Base-by-base conservation (phyloP, 1,140 invertebrate genomes). In the Drosophila ambigua region DNA sequence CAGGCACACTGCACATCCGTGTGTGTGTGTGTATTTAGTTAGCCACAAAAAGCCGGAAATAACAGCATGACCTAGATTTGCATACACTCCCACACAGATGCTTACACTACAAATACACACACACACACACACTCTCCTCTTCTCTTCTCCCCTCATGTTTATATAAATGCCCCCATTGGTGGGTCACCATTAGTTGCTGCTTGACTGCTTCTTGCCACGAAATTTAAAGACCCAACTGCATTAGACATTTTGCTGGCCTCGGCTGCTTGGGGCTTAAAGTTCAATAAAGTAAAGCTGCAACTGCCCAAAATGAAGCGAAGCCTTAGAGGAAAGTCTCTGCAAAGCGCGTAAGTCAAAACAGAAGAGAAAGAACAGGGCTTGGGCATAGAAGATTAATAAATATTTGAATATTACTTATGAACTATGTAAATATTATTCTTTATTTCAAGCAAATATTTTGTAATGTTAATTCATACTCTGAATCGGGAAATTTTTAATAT, bases 21-120 rank as follows among this genome's bases (percentile, higher is more conserved):
- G 49, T 54, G 44, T 16, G 55, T 41, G 15, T 66, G 43, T 74
- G 79, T 46, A 48, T 69, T 76, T 52, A 62, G 58, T 69, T 73
- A 59, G 65, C 69, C 78, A 85, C 74, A 85, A 82, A 71, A 71
- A 79, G 66, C 83, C 78, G 82, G 82, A 85, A 87, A 85, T 88
- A 85, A 76, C 65, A 82, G 75, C 59, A 75, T 85, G 83, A 85
- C 83, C 83, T 46, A 87, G 75, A 82, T 85, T 82, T 69, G 51
- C 83, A 76, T 44, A 60, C 46, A 50, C 39, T 61, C 57, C 20
- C 46, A 41, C 44, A 39, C 43, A 49, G 49, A 61, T 20, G 2
- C 20, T 20, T 20, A 48, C 54, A 55, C 49, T 23, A 45, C 31
- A 43, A 45, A 41, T 16, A 59, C 39, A 7, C 15, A 16, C 16